Evolutionary conservation across 2,797 vertebrate species (phyloP).

Genomic region (Miichthys miiuy): DNA sequence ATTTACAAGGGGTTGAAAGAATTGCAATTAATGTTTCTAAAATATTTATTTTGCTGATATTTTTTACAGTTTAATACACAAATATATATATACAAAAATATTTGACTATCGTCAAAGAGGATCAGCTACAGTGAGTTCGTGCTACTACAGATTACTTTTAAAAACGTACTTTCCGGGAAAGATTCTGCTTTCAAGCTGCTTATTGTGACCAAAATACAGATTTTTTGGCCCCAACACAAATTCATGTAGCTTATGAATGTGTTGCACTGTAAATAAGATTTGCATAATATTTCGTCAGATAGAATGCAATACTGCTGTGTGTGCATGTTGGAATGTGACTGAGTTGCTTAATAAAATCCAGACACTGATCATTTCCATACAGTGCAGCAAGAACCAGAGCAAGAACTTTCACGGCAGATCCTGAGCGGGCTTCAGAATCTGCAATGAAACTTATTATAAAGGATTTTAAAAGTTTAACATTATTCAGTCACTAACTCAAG

Average conservation of each 20-base stretch:
- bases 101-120: neutral
- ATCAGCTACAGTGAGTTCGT: neutral
- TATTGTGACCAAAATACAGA: neutral
- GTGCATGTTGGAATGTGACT: constrained; percentile 24
- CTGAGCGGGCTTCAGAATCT: neutral
- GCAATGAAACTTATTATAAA: neutral
- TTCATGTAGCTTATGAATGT: no score
- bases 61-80: neutral
- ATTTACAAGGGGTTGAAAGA: neutral
- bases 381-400: neutral
- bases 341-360: constrained; percentile 25
- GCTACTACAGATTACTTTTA: no score
- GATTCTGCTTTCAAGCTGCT: neutral
- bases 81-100: no score
- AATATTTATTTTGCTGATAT: neutral
- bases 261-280: constrained; percentile 19
- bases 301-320: constrained; percentile 22
- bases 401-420: neutral
- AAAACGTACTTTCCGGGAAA: neutral
- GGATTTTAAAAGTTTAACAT: neutral
- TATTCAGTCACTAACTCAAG: neutral
- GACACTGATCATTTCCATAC: constrained; percentile 1
- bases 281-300: constrained; percentile 10
- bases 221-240: neutral
- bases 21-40: neutral